Evolutionary conservation across 2,113 vertebrate genomes (phyloP), one percentile per base, ranked within the genome.

Genomic region (Phylloscopus whistleri): DNA sequence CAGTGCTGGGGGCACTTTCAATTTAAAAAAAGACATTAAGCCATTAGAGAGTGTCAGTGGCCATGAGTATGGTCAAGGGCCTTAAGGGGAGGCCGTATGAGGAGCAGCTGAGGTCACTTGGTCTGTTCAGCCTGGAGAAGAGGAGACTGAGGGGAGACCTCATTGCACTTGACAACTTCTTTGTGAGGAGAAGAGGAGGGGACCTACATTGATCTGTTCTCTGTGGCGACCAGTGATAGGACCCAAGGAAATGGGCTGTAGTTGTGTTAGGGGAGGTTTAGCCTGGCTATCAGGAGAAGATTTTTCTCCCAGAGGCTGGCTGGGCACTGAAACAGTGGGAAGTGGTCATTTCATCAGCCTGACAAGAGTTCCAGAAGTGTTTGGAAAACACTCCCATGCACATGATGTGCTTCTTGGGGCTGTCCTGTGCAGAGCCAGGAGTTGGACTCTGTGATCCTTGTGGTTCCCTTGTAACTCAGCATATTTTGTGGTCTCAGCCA

Each of bases 11-110:
- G 33, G 8, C 55, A 49, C n/a, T 4, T 62, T 4, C 14, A 55
- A 1, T 22, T 2, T 27, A 9, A 39, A 33, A 53, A 48, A 13
- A 35, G 53, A 35, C 11, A 11, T 19, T 22, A 4, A 62, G 2
- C 11, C 1, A 3, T 39, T 53, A 35, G 24, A 26, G 39, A 39
- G 20, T 30, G n/a, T 53, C 16, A 11, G 58, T 60, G n/a, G 13
- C 70, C 1, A 1, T 15, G 24, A 69, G 35, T 11, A 48, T 76
- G 17, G 18, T 35, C 14, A 33, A 69, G 30, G 18, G 2, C 27
- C 21, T 76, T 31, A 44, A 35, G 14, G 9, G 10, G 30, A 76
- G 44, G 22, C 27, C 0, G 0, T 37, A 13, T 19, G 52, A 66
- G 12, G 44, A 52, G 18, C 4, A 9, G 48, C 41, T 48, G 55